Conservation (phyloP, 2,113 vertebrate species). For the Ariopsis seemanni region DNA sequence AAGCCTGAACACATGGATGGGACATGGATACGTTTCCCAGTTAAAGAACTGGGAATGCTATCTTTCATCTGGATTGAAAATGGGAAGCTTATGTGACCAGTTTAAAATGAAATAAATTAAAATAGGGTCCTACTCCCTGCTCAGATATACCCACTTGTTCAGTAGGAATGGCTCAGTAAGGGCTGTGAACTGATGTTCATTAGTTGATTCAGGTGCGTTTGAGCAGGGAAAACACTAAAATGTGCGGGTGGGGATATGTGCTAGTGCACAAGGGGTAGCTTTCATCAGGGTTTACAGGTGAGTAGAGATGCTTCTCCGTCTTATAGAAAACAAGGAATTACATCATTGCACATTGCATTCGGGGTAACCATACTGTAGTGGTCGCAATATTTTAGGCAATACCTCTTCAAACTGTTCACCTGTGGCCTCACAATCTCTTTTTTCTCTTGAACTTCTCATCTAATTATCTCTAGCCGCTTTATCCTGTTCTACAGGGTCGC, state of each 20-base stretch:
- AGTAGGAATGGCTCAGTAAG: background rate
- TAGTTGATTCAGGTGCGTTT: background rate
- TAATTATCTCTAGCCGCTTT: too few relatives aligned
- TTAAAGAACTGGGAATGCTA: background rate
- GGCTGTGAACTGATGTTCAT: background rate
- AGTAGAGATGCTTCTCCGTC: background rate
- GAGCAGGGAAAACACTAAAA: background rate
- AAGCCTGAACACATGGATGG: slow-evolving; percentile 67
- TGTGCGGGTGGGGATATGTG: background rate
- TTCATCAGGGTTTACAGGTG: background rate
- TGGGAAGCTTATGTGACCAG: background rate
- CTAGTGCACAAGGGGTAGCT: background rate
- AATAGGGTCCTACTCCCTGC: background rate
- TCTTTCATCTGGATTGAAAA: background rate
- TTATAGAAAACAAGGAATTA: background rate
- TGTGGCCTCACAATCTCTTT: too few relatives aligned
- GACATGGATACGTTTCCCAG: slow-evolving; percentile 3
- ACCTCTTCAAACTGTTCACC: too few relatives aligned
- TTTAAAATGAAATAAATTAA: background rate
- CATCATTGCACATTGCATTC: too few relatives aligned
- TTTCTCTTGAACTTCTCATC: too few relatives aligned
- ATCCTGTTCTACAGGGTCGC: too few relatives aligned
- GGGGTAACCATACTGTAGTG: too few relatives aligned
- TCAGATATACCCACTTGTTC: background rate
- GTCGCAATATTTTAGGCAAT: too few relatives aligned